Evolutionary conservation across 2,888 invertebrate species (phyloP).

Genomic region (Drosophila melanosoma): DNA sequence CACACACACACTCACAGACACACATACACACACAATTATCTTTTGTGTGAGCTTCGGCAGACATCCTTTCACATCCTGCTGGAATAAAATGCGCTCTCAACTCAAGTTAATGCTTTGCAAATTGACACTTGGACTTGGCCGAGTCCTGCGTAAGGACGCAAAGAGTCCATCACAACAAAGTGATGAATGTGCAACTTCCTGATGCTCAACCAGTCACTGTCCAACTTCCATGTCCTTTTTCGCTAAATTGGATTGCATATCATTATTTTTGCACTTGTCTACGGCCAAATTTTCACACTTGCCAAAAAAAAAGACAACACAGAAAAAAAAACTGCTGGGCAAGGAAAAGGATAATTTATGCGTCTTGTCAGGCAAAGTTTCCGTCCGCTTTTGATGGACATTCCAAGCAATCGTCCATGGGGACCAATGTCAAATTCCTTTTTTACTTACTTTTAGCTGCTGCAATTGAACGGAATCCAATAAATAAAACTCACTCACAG

Average conservation of each 20-base stretch:
- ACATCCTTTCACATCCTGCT: constrained; percentile 10
- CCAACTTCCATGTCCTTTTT: constrained; percentile 41
- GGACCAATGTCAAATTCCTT: constrained; percentile 43
- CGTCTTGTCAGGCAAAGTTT: constrained; percentile 57
- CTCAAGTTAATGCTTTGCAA: constrained; percentile 73
- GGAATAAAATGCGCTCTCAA: constrained; percentile 36
- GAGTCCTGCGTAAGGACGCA: neutral
- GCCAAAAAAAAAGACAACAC: constrained; percentile 21
- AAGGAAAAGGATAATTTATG: constrained; percentile 76
- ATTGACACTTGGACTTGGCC: constrained; percentile 69
- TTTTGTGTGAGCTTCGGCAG: constrained; percentile 16
- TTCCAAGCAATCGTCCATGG: constrained; percentile 63
- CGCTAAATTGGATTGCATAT: constrained; percentile 78
- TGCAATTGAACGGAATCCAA: constrained; percentile 66
- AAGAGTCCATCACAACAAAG: constrained; percentile 73
- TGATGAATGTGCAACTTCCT: constrained; percentile 80
- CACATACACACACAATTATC: constrained; percentile 13
- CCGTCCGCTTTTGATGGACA: constrained; percentile 72
- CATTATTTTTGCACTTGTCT: constrained; percentile 80
- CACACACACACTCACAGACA: constrained; percentile 6
- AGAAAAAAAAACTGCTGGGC: neutral
- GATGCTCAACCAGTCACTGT: constrained; percentile 31
- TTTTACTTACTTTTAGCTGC: constrained; percentile 14
- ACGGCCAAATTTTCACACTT: constrained; percentile 72
- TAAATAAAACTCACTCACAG: constrained; percentile 60